phyloP scores from a whole-genome alignment of 1,140 invertebrate genomes.

The Drosophila dunni region DNA sequence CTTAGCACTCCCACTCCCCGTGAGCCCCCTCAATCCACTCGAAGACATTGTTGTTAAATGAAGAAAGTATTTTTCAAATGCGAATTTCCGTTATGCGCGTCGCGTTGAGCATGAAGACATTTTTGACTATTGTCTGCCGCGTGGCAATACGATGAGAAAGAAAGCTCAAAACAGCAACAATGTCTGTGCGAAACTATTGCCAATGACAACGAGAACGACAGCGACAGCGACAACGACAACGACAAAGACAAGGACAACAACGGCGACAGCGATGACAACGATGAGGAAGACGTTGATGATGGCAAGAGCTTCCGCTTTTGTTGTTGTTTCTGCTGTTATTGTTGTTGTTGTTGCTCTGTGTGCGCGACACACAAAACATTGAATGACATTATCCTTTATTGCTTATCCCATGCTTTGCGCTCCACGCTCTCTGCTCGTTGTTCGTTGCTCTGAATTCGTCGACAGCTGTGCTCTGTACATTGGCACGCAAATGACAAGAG shows the following conservation, averaged over 20 bases:
- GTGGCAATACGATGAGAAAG: slow-evolving; percentile 41
- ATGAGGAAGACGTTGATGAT: slow-evolving; percentile 74
- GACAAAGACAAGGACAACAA: slow-evolving; percentile 15
- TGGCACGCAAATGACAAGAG: slow-evolving; percentile 61
- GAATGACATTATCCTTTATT: slow-evolving; percentile 84
- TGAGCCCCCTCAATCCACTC: slow-evolving; percentile 13
- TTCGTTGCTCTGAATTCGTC: slow-evolving; percentile 26
- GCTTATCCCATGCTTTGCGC: slow-evolving; percentile 77
- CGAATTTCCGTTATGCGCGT: slow-evolving; percentile 81
- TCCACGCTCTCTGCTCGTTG: slow-evolving; percentile 2
- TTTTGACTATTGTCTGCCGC: slow-evolving; percentile 79
- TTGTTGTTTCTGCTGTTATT: slow-evolving; percentile 35
- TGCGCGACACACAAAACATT: slow-evolving; percentile 77
- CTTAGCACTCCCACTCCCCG: background rate
- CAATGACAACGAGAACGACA: slow-evolving; percentile 67
- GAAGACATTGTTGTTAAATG: slow-evolving; percentile 80
- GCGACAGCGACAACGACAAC: slow-evolving; percentile 24
- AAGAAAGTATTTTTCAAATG: slow-evolving; percentile 83
- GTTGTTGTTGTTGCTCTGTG: slow-evolving; percentile 42
- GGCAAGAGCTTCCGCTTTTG: slow-evolving; percentile 75
- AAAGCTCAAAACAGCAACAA: slow-evolving; percentile 70
- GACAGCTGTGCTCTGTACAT: slow-evolving; percentile 65
- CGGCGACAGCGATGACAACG: slow-evolving; percentile 39
- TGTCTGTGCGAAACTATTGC: slow-evolving; percentile 71
- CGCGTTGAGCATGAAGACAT: slow-evolving; percentile 79